Conservation (phyloP, 1,140 invertebrate species). For the Orius insidiosus region DNA sequence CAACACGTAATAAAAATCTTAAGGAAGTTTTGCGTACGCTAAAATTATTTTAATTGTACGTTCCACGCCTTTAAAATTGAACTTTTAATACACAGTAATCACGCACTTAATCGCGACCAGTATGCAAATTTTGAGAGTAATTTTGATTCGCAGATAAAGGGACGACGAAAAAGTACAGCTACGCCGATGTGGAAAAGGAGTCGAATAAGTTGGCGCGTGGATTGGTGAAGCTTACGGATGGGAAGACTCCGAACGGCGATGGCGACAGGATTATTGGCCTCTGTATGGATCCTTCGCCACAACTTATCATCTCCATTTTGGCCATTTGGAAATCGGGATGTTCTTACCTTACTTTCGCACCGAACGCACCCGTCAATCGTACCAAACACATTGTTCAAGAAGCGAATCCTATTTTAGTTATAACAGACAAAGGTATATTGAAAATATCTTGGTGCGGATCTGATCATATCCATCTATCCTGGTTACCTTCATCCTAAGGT, state of each 20-base stretch:
- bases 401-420: conserved; percentile 46
- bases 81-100: no score
- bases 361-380: conserved; percentile 50
- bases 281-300: conserved; percentile 53
- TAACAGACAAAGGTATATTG: conserved; percentile 37
- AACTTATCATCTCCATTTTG: conserved; percentile 46
- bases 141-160: no score
- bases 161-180: no score
- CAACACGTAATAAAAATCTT: no score
- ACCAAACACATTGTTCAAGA: conserved; percentile 61
- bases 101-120: no score
- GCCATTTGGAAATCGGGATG: conserved; percentile 64
- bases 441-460: neutral
- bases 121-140: no score
- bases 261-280: conserved; percentile 53
- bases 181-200: conserved; percentile 36
- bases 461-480: neutral
- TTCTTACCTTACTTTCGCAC: conserved; percentile 65
- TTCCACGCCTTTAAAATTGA: no score
- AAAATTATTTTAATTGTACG: no score
- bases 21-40: no score
- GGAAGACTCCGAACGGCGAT: conserved; percentile 39
- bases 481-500: neutral
- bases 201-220: conserved; percentile 40
- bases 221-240: conserved; percentile 24